These are phyloP conservation scores for Tragopan temminckii DNA, from an alignment of 2,797 vertebrate species.

Conservation along the genomic window DNA sequence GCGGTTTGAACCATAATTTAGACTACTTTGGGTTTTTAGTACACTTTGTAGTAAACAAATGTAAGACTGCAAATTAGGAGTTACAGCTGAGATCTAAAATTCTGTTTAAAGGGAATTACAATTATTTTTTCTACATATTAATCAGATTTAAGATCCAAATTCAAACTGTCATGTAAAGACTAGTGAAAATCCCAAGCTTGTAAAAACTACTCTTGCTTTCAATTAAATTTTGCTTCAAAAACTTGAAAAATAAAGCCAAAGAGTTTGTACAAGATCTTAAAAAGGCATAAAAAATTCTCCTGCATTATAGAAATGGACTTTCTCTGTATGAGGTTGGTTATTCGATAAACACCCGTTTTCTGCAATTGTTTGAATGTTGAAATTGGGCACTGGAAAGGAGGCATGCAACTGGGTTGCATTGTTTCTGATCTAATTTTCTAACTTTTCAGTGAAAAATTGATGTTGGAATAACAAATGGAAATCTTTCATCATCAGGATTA, in stretches of 20 bases:
- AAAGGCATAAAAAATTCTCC: neutral
- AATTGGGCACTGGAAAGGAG: neutral
- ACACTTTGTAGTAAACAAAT: neutral
- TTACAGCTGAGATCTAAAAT: neutral
- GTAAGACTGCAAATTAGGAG: neutral
- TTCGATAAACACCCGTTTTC: neutral
- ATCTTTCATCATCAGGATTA: neutral
- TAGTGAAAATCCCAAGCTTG: neutral
- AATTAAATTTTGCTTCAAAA: neutral
- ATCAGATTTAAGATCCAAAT: neutral
- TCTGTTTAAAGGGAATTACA: neutral
- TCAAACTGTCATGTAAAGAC: neutral
- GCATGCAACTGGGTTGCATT: neutral
- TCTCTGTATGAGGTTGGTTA: neutral
- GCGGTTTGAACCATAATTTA: neutral
- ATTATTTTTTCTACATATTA: neutral
- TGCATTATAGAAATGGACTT: neutral
- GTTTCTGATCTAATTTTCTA: neutral
- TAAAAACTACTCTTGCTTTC: neutral
- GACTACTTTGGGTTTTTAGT: neutral
- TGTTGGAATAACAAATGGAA: neutral
- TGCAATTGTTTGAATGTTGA: neutral
- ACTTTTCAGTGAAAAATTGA: neutral
- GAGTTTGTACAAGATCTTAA: neutral
- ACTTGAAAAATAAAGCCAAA: neutral